These are phyloP conservation scores for Lucifuga dentata DNA, from an alignment of 2,113 vertebrate species.

Conservation along the genomic window DNA sequence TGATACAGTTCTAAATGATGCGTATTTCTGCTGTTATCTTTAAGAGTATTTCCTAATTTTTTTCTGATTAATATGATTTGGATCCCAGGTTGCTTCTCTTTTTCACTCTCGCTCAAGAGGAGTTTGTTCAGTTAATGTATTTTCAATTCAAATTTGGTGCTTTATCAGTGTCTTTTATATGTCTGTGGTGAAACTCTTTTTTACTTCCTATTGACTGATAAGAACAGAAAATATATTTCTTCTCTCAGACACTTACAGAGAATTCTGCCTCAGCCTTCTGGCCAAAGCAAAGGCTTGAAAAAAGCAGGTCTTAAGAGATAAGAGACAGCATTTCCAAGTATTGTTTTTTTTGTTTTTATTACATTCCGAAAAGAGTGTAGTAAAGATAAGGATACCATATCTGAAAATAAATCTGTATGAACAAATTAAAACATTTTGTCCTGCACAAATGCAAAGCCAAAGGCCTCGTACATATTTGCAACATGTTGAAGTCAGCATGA, in stretches of 20 bases:
- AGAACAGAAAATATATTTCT: slow-evolving; percentile 51
- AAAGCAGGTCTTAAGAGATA: slow-evolving; percentile 52
- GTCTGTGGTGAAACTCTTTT: slow-evolving; percentile 45
- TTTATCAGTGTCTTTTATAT: slow-evolving; percentile 27
- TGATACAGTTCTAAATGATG: neutral
- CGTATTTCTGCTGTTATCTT: neutral
- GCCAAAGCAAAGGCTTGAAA: neutral
- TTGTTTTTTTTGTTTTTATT: slow-evolving; percentile 56
- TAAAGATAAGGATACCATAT: slow-evolving; percentile 35
- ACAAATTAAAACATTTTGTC: slow-evolving; percentile 6
- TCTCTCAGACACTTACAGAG: neutral
- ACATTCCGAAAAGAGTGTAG: slow-evolving; percentile 42
- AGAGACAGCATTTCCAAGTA: slow-evolving; percentile 23
- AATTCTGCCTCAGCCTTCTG: slow-evolving; percentile 8
- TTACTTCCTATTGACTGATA: slow-evolving; percentile 69
- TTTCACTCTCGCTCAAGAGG: neutral
- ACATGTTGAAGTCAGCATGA: too few relatives aligned
- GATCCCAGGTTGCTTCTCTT: slow-evolving; percentile 5
- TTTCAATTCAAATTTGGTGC: slow-evolving; percentile 32
- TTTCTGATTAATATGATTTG: slow-evolving; percentile 18
- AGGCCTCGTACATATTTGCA: neutral
- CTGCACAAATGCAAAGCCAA: slow-evolving; percentile 2
- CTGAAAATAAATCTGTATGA: slow-evolving; percentile 15
- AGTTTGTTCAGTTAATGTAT: slow-evolving; percentile 19
- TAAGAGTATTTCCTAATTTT: slow-evolving; percentile 11